These are phyloP conservation scores for Anarsia innoxiella DNA, from an alignment of 2,888 invertebrate genomes.

Conservation along the genomic window DNA sequence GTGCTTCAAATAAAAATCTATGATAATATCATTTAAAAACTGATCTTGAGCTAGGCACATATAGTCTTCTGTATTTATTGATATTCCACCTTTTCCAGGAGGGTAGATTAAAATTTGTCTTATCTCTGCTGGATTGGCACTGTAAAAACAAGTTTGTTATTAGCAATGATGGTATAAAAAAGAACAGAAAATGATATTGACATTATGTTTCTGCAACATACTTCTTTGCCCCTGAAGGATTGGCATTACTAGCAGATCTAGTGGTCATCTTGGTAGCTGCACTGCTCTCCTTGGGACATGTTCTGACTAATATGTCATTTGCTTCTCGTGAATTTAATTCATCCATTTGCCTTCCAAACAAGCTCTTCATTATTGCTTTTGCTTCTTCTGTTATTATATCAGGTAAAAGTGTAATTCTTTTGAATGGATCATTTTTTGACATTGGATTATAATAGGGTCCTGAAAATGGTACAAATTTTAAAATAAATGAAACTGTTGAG, in stretches of 20 bases:
- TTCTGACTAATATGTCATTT: slow-evolving; percentile 85
- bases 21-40: slow-evolving; percentile 97
- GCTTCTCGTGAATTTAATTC: slow-evolving; percentile 86
- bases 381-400: slow-evolving; percentile 80
- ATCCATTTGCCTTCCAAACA: slow-evolving; percentile 79
- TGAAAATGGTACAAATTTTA: slow-evolving; percentile 24
- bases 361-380: slow-evolving; percentile 76
- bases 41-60: slow-evolving; percentile 93
- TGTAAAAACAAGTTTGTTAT: slow-evolving; percentile 54
- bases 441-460: slow-evolving; percentile 77
- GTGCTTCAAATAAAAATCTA: slow-evolving; percentile 96
- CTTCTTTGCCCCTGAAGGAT: slow-evolving; percentile 53
- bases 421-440: slow-evolving; percentile 79
- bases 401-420: slow-evolving; percentile 85
- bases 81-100: slow-evolving; percentile 89
- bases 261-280: slow-evolving; percentile 58
- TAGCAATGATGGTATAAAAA: background rate
- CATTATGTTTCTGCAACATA: too few relatives aligned
- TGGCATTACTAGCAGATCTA: slow-evolving; percentile 48
- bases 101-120: slow-evolving; percentile 87
- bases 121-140: slow-evolving; percentile 69
- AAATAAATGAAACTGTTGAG: background rate
- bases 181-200: background rate
- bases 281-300: slow-evolving; percentile 78
- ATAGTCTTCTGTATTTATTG: slow-evolving; percentile 95